Conservation (phyloP, 2,797 vertebrate species). For the Trachops cirrhosus region DNA sequence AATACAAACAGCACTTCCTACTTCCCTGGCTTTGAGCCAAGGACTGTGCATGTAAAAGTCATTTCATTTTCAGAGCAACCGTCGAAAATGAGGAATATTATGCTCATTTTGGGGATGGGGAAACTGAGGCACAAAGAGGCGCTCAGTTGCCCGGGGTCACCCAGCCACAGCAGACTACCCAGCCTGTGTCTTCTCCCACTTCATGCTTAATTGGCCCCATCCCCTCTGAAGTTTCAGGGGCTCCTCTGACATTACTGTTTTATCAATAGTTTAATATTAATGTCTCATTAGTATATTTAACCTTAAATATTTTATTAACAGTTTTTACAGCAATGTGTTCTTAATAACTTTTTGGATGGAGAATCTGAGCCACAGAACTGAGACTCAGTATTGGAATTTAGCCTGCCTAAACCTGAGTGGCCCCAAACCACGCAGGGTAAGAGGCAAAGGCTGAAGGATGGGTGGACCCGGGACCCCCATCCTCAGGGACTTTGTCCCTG, state of each 20-base stretch:
- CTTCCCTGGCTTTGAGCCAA: neutral
- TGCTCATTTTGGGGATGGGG: neutral
- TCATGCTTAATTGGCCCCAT: neutral
- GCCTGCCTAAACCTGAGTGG: neutral
- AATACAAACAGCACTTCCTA: neutral
- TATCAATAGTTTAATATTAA: neutral
- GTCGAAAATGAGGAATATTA: neutral
- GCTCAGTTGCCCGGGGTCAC: neutral
- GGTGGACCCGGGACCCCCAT: neutral
- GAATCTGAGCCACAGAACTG: neutral
- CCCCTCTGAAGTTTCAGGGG: neutral
- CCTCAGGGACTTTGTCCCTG: neutral
- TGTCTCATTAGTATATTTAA: neutral
- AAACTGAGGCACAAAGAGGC: neutral
- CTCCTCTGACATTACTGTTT: neutral
- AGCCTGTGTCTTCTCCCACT: neutral
- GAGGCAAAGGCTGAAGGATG: neutral
- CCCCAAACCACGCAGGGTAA: neutral
- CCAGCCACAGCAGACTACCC: neutral
- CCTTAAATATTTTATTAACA: slow-evolving; percentile 29
- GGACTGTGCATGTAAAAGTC: neutral
- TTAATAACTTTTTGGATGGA: neutral
- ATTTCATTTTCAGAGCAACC: neutral
- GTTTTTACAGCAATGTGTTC: neutral
- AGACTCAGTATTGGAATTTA: neutral